Percentiles rank a stretch among this genome's conserved stretches.
These are phyloP conservation scores for Ranitomeya imitator DNA, from an alignment of 2,113 vertebrate species.

Conservation along the genomic window DNA sequence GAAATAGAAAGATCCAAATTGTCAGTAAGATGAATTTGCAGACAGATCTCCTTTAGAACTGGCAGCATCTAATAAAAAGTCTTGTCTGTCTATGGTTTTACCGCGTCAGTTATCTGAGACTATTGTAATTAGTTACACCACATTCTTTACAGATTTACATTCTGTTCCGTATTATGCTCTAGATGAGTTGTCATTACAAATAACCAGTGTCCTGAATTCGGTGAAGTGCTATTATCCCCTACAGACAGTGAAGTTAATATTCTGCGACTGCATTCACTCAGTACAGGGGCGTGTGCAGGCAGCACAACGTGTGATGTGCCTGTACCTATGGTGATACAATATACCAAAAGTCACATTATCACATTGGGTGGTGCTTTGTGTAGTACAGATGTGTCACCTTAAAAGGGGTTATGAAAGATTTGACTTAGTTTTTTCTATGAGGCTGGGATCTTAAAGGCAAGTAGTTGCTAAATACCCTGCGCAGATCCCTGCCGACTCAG, in stretches of 20 bases:
- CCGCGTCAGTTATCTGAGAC: slow-evolving; percentile 10
- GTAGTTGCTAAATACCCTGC: no score
- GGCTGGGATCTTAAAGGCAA: no score
- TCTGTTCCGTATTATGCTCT: not conserved
- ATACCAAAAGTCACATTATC: no score
- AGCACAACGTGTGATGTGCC: not conserved
- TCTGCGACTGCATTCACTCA: not conserved
- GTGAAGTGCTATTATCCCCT: not conserved
- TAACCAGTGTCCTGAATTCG: not conserved
- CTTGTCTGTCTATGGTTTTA: slow-evolving; percentile 10
- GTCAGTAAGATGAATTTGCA: slow-evolving; percentile 26
- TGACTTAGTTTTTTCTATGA: no score
- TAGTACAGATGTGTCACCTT: no score
- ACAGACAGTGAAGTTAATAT: not conserved
- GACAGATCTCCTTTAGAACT: slow-evolving; percentile 2
- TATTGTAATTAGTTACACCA: slow-evolving; percentile 34
- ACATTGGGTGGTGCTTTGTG: no score
- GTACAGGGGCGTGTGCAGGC: not conserved
- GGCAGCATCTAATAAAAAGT: slow-evolving; percentile 24
- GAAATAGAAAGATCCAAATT: slow-evolving; percentile 1
- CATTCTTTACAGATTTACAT: slow-evolving; percentile 19
- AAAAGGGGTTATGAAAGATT: no score
- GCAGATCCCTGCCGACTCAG: no score
- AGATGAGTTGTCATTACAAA: slow-evolving; percentile 1
- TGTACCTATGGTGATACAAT: not conserved